Conservation (phyloP, 35 echinoderm and acorn worm genomes). For the Chiridota heheva region DNA sequence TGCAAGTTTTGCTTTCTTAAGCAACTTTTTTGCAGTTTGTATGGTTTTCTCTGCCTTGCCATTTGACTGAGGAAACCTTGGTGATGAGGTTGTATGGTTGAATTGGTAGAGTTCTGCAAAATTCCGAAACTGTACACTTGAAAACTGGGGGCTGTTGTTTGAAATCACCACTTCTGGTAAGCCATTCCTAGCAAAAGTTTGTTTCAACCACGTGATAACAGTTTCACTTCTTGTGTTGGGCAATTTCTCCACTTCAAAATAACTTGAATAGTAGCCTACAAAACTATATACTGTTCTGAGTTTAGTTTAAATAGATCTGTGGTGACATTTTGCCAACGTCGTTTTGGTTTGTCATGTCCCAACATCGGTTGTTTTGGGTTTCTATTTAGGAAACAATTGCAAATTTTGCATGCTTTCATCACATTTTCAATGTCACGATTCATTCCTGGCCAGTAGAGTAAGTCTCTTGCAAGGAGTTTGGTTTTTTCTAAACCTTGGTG, state of each 20-base stretch:
- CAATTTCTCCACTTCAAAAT: conserved; percentile 59
- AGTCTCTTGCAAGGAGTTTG: conserved; percentile 13
- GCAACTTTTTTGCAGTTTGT: conserved; percentile 18
- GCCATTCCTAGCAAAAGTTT: conserved; percentile 31
- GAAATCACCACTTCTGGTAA: conserved; percentile 11
- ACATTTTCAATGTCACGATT: conserved; percentile 28
- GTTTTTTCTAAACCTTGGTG: conserved; percentile 44
- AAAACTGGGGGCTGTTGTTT: conserved; percentile 15
- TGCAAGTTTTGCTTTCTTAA: conserved; percentile 34
- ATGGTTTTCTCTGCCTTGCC: conserved; percentile 10
- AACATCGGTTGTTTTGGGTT: conserved; percentile 37
- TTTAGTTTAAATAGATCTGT: conserved; percentile 48
- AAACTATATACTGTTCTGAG: conserved; percentile 30
- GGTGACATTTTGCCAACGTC: conserved; percentile 34
- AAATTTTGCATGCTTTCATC: conserved; percentile 16
- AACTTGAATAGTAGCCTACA: conserved; percentile 56
- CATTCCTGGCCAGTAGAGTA: conserved; percentile 40
- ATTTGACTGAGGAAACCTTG: conserved; percentile 21
- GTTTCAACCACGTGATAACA: conserved; percentile 36
- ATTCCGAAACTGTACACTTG: conserved; percentile 3
- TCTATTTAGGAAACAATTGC: conserved; percentile 1
- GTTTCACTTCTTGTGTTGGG: conserved; percentile 11
- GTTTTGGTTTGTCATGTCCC: conserved; percentile 12
- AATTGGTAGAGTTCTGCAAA: not conserved
- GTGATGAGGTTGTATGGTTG: conserved; percentile 2